Evolutionary conservation across 2,113 vertebrate genomes (phyloP).

Genomic region (Ceratotherium simum): DNA sequence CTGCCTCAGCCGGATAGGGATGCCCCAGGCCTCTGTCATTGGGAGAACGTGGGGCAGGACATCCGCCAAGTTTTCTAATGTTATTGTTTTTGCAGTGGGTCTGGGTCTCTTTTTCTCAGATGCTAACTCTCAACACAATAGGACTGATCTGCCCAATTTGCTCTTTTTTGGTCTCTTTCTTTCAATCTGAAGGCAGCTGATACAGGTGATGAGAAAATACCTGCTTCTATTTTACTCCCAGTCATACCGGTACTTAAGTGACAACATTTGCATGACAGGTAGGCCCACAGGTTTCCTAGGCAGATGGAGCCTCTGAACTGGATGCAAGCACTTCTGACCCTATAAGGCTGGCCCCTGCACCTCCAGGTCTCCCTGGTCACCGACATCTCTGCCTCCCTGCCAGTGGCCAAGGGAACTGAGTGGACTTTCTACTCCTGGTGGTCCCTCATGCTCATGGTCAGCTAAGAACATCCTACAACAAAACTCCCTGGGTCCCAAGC

Average conservation of each 20-base stretch:
- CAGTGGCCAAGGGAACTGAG: not conserved
- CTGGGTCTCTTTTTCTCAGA: not conserved
- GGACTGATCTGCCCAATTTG: no score
- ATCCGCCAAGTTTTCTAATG: not conserved
- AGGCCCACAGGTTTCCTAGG: not conserved
- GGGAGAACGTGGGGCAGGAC: not conserved
- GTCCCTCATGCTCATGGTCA: not conserved
- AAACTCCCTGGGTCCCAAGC: not conserved
- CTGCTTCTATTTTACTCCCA: not conserved
- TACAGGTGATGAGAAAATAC: no score
- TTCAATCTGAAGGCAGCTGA: not conserved
- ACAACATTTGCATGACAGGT: fast-evolving
- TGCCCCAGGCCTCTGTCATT: not conserved
- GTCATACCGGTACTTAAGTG: not conserved
- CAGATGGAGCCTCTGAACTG: not conserved
- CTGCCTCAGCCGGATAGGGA: not conserved
- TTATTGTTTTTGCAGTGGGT: not conserved
- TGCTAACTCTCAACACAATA: not conserved
- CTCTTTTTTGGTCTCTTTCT: not conserved
- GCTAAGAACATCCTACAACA: not conserved
- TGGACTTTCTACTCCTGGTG: not conserved
- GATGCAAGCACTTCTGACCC: not conserved
- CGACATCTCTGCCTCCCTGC: not conserved
- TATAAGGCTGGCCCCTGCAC: not conserved
- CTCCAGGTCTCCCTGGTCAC: not conserved